A percentile compares a stretch with the other conserved stretches of the same genome.
Conservation (phyloP, 2,888 invertebrate genomes). For the Megalurothrips usitatus region DNA sequence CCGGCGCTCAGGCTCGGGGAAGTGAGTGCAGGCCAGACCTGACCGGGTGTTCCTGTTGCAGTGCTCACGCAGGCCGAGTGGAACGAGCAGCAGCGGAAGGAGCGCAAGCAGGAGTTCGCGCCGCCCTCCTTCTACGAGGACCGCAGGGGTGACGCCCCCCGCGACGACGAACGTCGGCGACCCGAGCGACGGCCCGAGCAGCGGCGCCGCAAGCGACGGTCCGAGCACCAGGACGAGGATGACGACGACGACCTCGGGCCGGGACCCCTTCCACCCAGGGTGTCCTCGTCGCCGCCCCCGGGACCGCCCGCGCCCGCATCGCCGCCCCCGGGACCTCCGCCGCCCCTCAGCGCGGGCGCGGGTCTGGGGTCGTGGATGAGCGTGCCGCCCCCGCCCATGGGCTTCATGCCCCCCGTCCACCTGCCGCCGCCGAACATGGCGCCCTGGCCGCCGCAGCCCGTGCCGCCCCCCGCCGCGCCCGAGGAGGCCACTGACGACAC, state of each 20-base stretch:
- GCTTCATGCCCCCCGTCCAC: not conserved
- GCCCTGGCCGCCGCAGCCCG: conserved; percentile 3
- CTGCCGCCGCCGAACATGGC: not conserved
- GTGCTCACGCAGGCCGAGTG: conserved; percentile 1
- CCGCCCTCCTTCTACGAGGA: conserved; percentile 19
- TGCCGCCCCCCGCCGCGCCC: not conserved
- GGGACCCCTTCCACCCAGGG: not conserved
- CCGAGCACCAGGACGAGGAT: not conserved
- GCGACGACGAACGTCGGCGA: not conserved
- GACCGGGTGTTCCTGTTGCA: not conserved
- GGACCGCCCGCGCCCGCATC: not conserved
- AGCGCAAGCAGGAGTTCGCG: conserved; percentile 13
- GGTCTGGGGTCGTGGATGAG: not conserved
- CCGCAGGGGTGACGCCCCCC: not conserved
- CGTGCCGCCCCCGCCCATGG: not conserved
- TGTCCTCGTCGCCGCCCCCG: not conserved
- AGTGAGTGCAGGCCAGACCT: too few species aligned
- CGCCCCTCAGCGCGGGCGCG: not conserved
- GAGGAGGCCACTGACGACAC: not conserved
- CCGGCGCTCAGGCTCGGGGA: too few species aligned
- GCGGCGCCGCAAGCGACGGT: not conserved
- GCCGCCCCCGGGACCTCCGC: not conserved
- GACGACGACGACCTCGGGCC: not conserved
- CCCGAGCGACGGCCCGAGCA: not conserved
- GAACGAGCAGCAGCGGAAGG: conserved; percentile 3